A percentile compares a stretch with the other conserved stretches of the same genome.
Evolutionary conservation across 2,888 invertebrate species (phyloP).

Genomic region (Xestia c-nigrum): DNA sequence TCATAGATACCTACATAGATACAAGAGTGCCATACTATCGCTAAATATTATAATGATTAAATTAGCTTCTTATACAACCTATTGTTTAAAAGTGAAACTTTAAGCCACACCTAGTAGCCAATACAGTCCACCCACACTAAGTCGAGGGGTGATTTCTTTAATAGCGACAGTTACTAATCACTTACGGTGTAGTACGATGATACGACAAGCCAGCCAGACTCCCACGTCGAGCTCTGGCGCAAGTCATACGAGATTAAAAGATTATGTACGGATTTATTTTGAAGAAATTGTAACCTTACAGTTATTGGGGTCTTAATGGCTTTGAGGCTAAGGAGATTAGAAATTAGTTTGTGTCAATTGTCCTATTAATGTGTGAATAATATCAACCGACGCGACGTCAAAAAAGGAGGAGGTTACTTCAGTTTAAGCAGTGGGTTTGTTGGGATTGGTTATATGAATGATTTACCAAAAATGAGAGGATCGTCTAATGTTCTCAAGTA

Average conservation of each 20-base stretch:
- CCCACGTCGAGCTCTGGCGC: conserved; percentile 72
- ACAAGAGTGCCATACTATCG: background rate
- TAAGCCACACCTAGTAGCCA: conserved; percentile 45
- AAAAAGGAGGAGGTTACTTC: no score
- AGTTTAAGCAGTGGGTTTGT: no score
- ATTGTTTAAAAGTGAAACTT: conserved; percentile 38
- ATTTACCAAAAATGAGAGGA: background rate
- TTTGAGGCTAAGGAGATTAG: conserved; percentile 42
- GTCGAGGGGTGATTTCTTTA: conserved; percentile 68
- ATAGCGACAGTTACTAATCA: conserved; percentile 73
- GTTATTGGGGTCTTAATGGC: conserved; percentile 22
- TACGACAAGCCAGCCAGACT: conserved; percentile 66
- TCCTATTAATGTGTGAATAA: conserved; percentile 3
- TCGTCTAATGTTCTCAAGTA: background rate
- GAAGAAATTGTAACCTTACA: conserved; percentile 41
- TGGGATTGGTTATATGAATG: background rate
- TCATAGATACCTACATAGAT: no score
- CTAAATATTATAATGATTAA: background rate
- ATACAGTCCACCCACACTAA: conserved; percentile 45
- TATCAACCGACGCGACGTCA: background rate
- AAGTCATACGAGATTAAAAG: conserved; percentile 59
- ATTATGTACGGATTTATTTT: conserved; percentile 21
- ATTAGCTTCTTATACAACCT: background rate
- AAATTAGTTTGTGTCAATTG: conserved; percentile 40
- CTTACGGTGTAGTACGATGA: conserved; percentile 62